Conservation (phyloP, 2,113 vertebrate genomes). For the Gallinago media region DNA sequence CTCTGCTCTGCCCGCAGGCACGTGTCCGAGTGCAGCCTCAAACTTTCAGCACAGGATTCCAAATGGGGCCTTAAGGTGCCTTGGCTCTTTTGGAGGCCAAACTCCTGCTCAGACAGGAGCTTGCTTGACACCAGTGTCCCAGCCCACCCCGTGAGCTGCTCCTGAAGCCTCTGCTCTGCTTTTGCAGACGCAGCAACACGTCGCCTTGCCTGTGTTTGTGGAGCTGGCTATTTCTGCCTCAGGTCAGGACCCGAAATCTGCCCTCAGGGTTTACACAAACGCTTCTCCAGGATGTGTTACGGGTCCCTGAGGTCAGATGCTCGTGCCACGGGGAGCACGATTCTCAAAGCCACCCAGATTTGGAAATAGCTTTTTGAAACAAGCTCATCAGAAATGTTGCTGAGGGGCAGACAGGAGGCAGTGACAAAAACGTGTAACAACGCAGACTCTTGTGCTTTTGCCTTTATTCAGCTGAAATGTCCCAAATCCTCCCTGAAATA, state of each 20-base stretch:
- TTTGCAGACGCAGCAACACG: neutral
- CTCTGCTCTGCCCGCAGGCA: neutral
- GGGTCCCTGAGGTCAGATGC: fast-evolving
- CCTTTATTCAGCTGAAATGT: neutral
- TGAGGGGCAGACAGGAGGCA: neutral
- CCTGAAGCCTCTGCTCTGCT: neutral
- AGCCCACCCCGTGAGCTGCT: neutral
- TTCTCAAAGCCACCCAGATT: neutral
- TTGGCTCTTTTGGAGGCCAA: neutral
- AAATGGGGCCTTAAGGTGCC: fast-evolving
- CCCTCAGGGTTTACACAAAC: neutral
- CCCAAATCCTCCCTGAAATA: neutral
- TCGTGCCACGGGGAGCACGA: neutral
- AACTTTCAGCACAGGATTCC: neutral
- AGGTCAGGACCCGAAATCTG: neutral
- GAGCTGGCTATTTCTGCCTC: neutral
- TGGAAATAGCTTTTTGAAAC: neutral
- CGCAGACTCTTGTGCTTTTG: neutral
- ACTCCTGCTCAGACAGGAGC: neutral
- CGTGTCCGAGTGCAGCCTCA: neutral
- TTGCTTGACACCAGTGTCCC: neutral
- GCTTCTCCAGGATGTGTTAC: neutral
- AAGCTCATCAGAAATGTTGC: neutral
- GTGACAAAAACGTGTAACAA: neutral
- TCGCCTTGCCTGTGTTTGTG: neutral